Percentiles rank a stretch among this genome's conserved stretches.
phyloP scores from a whole-genome alignment of 2,888 invertebrate species.

The Phaedon cochleariae region DNA sequence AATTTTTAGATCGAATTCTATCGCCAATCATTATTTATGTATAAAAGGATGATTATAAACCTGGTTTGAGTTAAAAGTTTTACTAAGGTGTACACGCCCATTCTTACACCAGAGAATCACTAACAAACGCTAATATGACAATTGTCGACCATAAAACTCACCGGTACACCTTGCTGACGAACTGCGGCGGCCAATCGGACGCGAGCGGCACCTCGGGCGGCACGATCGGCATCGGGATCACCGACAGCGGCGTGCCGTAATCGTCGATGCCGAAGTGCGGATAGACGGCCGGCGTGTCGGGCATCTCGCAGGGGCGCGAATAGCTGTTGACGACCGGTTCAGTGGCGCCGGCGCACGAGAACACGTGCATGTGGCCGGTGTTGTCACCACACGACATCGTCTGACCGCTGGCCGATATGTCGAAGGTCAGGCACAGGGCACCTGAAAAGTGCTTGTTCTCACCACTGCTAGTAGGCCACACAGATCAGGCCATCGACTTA shows the following conservation, averaged over 20 bases:
- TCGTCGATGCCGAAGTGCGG: conserved; percentile 83
- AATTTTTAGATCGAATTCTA: too few species aligned
- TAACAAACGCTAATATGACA: too few species aligned
- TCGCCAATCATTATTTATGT: too few species aligned
- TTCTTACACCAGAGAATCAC: too few species aligned
- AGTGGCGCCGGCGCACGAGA: conserved; percentile 71
- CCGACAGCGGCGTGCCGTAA: conserved; percentile 76
- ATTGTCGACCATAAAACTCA: too few species aligned
- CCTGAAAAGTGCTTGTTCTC: too few species aligned
- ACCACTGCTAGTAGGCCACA: too few species aligned
- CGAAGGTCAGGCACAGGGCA: conserved; percentile 77
- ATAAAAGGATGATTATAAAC: too few species aligned
- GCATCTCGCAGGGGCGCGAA: conserved; percentile 86
- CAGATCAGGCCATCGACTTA: too few species aligned
- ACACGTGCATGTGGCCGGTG: conserved; percentile 86
- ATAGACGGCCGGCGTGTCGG: conserved; percentile 78
- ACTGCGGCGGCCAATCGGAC: conserved; percentile 86
- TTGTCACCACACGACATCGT: conserved; percentile 91
- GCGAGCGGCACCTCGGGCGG: conserved; percentile 68
- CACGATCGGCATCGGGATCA: conserved; percentile 78
- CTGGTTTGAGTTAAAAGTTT: too few species aligned
- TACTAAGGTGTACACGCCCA: too few species aligned
- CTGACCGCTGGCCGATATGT: conserved; percentile 88
- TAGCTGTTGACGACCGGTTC: conserved; percentile 87
- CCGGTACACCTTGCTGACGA: conserved; percentile 76